Evolutionary conservation across 1,140 invertebrate species (phyloP), one percentile per base, ranked within the genome.

Genomic region (Hesperophylax magnus): DNA sequence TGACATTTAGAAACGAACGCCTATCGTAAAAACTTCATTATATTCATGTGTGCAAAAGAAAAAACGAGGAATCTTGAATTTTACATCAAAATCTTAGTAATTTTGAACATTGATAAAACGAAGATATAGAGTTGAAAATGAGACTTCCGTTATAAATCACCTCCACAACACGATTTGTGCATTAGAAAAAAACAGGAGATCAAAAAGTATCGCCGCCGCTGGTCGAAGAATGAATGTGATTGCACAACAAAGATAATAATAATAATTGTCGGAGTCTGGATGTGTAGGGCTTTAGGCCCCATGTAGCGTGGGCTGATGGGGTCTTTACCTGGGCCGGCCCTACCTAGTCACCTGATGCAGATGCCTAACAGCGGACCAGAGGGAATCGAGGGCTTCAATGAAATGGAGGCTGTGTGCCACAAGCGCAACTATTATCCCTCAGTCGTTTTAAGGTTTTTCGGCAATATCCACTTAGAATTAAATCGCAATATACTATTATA

Each of bases 171-270:
- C 39, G 39, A 61, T 18, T 20, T 58, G 20, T 18, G 24, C 58
- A 61, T 18, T 61, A 61, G 5, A 15, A 18, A 61, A 61, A 61
- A 47, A 22, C 58, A 24, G 2, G 17, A 61, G 58, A 61, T 61
- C 58, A 61, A 61, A 61, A 24, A 67, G 3, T 39, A 67, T 14
- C 63, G 63, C 24, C 17, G 24, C 31, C 31, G 27, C 22, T 18
- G 63, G 31, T 67, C 27, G 63, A 31, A 31, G 31, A 27, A 31
- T 67, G 63, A 17, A 67, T 39, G 63, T 67, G 22, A 67, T 67
- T 67, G 63, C 63, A 39, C 63, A 67, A 67, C 63, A 67, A 67
- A 67, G 63, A 67, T 67, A 31, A n/a, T n/a, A n/a, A 27, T 27
- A 34, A 47, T 47, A 47, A 67, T 67, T 27, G 63, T 67, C 11